Evolutionary conservation across 2,888 invertebrate genomes (phyloP).

Genomic region (Phengaris alcon): DNA sequence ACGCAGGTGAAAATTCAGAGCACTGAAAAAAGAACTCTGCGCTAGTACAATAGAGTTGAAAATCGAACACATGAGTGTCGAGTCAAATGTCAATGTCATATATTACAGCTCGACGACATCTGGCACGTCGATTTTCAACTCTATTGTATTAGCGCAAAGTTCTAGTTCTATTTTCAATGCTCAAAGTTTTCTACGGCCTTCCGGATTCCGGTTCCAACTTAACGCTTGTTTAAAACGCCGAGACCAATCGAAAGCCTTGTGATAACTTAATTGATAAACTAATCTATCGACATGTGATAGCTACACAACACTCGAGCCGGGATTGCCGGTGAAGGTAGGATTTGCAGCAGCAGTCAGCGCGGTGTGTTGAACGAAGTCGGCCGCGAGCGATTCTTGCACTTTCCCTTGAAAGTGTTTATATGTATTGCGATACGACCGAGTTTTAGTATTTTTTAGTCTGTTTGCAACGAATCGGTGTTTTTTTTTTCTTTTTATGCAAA

Average conservation of each 20-base stretch:
- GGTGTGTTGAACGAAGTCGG: constrained; percentile 42
- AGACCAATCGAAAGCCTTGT: neutral
- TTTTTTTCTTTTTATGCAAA: neutral
- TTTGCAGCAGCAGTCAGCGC: constrained; percentile 38
- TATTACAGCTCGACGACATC: no score
- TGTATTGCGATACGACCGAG: constrained; percentile 24
- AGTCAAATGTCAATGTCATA: no score
- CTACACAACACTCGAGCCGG: constrained; percentile 41
- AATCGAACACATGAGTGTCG: no score
- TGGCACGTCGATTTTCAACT: no score
- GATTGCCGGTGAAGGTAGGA: constrained; percentile 31
- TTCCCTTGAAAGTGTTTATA: constrained; percentile 31
- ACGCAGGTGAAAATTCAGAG: no score
- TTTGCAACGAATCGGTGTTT: neutral
- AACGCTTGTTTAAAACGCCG: neutral
- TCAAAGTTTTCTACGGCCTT: no score
- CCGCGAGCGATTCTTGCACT: constrained; percentile 32
- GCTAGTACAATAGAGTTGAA: no score
- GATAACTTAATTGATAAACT: constrained; percentile 24
- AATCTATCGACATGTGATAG: constrained; percentile 27
- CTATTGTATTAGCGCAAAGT: no score
- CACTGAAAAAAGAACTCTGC: no score
- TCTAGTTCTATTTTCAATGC: no score
- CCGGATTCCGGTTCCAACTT: neutral
- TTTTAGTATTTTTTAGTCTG: neutral